Evolutionary conservation across 2,888 invertebrate species (phyloP).

Genomic region (Odontocolon sp.): DNA sequence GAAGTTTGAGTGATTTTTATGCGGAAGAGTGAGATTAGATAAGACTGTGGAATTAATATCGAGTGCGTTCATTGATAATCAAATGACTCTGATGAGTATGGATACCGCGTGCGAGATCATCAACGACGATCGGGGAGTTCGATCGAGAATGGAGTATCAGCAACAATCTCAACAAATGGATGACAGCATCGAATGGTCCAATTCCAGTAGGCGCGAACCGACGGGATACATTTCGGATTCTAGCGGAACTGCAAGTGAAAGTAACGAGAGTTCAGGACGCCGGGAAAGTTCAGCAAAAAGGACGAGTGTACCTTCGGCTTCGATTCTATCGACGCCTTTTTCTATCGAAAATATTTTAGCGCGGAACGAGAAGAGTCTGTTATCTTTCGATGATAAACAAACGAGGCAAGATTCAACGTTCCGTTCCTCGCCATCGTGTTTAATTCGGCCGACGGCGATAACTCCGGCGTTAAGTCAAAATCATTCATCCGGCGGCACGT

Average conservation of each 20-base stretch:
- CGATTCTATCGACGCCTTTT: conserved; percentile 71
- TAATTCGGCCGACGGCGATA: conserved; percentile 62
- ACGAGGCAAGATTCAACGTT: conserved; percentile 23
- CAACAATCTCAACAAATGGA: conserved; percentile 25
- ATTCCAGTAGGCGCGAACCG: conserved; percentile 48
- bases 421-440: conserved; percentile 25
- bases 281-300: conserved; percentile 37
- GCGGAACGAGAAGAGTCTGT: conserved; percentile 57
- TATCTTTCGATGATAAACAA: conserved; percentile 41
- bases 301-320: conserved; percentile 59
- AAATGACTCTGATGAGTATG: conserved; percentile 58
- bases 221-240: conserved; percentile 70
- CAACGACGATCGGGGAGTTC: conserved; percentile 10
- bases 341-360: conserved; percentile 77
- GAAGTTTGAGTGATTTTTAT: not conserved
- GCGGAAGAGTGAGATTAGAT: not conserved
- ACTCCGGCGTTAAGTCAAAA: conserved; percentile 30
- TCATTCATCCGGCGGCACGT: conserved; percentile 4
- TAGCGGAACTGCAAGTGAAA: conserved; percentile 65
- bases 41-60: not conserved
- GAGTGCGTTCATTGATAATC: conserved; percentile 2
- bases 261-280: conserved; percentile 59
- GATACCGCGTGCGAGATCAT: conserved; percentile 34
- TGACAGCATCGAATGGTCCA: conserved; percentile 42
- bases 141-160: conserved; percentile 23